Evolutionary conservation across 1,140 invertebrate species (phyloP), one percentile per base, ranked within the genome.

Genomic region (Pachyrhynchus sulphureomaculatus): DNA sequence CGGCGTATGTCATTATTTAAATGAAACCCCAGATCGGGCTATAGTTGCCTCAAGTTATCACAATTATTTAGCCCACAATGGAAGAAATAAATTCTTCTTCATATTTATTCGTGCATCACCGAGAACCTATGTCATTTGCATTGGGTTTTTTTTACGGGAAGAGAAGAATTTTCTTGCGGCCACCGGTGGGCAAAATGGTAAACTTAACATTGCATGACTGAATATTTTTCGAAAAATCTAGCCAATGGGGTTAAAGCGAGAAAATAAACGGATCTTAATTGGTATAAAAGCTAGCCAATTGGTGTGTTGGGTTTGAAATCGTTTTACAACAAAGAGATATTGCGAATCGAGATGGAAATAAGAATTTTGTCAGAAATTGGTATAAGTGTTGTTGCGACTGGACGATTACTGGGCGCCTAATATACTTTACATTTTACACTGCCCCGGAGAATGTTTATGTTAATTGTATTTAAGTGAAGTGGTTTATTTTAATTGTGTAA

Each of bases 21-120:
- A 41, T 41, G 37, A 21, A 18, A 41, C 15, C 37, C 37, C 37
- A n/a, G 26, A 29, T 29, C 26, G 12, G 5, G 5, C n/a, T n/a
- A 21, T 18, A 41, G 37, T 41, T 9, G 37, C 20, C 37, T 6
- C 6, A 29, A 29, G 26, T 29, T 29, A 29, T 29, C 37, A 41
- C 37, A 41, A 41, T 41, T 41, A 41, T 41, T 41, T n/a, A 17
- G 8, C 33, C 37, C 37, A 41, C 37, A 41, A 41, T 41, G 37
- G 37, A 9, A 41, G 37, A 41, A 41, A 41, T 21, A 21, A 41
- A 18, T 41, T 41, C 20, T 21, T 41, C 20, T 29, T 29, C 8
- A 9, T 29, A 6, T 10, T 29, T 29, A 29, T 29, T 29, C 26
- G 26, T 29, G 26, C 26, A 17, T 41, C 37, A 8, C 37, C 37